A percentile compares a stretch with the other conserved stretches of the same genome.
Evolutionary conservation across 2,113 vertebrate genomes (phyloP).

Genomic region (Rhagologus leucostigma): DNA sequence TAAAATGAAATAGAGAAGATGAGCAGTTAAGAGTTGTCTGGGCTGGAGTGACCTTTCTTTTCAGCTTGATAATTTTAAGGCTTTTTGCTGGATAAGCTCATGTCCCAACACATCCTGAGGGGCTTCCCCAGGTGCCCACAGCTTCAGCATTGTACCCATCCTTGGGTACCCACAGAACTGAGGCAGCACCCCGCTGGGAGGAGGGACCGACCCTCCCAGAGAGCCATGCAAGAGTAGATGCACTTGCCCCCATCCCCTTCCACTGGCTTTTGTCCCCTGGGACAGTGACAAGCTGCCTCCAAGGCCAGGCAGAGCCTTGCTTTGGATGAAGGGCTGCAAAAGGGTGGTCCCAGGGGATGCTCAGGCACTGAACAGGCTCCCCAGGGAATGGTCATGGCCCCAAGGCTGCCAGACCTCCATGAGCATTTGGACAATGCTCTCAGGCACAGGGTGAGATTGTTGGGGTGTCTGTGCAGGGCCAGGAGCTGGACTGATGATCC

Average conservation of each 20-base stretch:
- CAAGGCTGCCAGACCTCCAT: neutral
- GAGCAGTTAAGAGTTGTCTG: neutral
- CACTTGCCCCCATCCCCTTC: neutral
- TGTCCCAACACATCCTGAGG: fast-evolving
- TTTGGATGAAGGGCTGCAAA: neutral
- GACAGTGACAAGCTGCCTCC: neutral
- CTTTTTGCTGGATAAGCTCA: neutral
- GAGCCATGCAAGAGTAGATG: neutral
- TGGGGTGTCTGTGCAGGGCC: neutral
- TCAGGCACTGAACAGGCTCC: neutral
- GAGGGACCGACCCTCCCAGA: fast-evolving
- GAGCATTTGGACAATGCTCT: neutral
- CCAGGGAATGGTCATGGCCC: neutral
- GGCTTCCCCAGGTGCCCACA: neutral
- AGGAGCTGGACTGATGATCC: neutral
- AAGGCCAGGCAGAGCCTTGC: neutral
- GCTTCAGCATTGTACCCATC: neutral
- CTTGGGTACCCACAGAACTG: neutral
- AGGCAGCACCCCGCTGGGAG: neutral
- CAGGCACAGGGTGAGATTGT: neutral
- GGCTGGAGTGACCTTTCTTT: neutral
- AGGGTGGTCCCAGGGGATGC: neutral
- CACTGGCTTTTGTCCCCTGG: neutral
- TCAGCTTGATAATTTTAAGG: neutral
- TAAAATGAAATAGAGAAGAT: neutral